Conservation (phyloP, 1,140 invertebrate genomes). For the Plodia interpunctella region DNA sequence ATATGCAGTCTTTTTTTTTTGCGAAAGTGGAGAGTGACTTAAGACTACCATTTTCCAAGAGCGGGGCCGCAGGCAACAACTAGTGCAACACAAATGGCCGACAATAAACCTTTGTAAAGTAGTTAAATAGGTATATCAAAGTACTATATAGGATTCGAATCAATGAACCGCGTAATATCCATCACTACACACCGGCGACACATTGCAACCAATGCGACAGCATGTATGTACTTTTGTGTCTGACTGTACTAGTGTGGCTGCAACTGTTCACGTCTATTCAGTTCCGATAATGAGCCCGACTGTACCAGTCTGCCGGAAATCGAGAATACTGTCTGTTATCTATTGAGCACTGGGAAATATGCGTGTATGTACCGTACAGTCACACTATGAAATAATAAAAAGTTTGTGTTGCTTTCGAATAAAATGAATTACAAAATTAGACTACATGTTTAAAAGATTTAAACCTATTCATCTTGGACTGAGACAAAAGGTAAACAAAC, state of each 20-base stretch:
- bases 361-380: neutral
- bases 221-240: neutral
- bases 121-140: neutral
- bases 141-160: neutral
- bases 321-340: neutral
- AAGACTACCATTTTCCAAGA: no score
- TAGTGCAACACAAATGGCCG: no score
- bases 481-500: no score
- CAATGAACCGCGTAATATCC: slow-evolving; percentile 2
- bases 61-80: no score
- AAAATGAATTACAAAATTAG: no score
- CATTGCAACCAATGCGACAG: neutral
- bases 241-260: neutral
- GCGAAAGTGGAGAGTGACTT: no score
- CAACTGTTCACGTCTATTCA: no score
- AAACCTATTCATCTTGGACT: no score
- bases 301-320: neutral
- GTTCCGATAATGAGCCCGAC: neutral
- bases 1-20: no score
- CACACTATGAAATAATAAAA: neutral
- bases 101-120: neutral
- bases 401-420: no score
- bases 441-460: no score
- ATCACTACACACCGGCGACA: neutral
- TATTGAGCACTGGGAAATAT: neutral